phyloP scores from a whole-genome alignment of 2,888 invertebrate species.

The Lithophane socia region DNA sequence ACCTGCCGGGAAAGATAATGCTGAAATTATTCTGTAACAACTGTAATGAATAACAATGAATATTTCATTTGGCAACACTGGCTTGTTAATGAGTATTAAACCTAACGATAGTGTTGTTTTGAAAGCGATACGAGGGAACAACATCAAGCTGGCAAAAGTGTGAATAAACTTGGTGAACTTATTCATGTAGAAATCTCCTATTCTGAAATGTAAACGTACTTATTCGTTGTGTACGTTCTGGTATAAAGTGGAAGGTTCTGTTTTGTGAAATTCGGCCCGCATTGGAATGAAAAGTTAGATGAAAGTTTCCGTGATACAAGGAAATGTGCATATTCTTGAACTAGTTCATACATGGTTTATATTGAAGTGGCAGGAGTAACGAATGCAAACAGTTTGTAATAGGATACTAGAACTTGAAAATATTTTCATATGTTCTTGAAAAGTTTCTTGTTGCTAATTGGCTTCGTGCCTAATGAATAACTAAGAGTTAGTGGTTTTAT shows the following conservation, averaged over 20 bases:
- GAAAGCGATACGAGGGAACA: slow-evolving; percentile 21
- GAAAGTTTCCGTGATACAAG: slow-evolving; percentile 66
- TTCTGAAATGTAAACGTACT: slow-evolving; percentile 55
- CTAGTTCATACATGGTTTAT: slow-evolving; percentile 57
- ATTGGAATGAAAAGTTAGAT: slow-evolving; percentile 68
- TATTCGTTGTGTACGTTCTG: slow-evolving; percentile 51
- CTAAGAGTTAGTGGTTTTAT: slow-evolving; percentile 26
- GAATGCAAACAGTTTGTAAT: slow-evolving; percentile 56
- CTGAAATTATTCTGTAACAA: slow-evolving; percentile 84
- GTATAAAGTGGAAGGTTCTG: slow-evolving; percentile 61
- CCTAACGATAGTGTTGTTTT: slow-evolving; percentile 50
- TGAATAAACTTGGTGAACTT: slow-evolving; percentile 55
- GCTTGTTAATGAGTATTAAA: slow-evolving; percentile 78
- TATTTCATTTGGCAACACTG: slow-evolving; percentile 79
- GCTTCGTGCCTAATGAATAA: slow-evolving; percentile 43
- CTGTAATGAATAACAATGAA: slow-evolving; percentile 85
- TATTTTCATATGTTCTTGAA: slow-evolving; percentile 39
- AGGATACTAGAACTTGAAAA: slow-evolving; percentile 23
- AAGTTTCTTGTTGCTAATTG: slow-evolving; percentile 26
- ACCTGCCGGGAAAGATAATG: slow-evolving; percentile 83
- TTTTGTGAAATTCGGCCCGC: slow-evolving; percentile 68
- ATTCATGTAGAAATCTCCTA: slow-evolving; percentile 52
- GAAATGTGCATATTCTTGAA: slow-evolving; percentile 65
- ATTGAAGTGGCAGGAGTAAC: slow-evolving; percentile 58
- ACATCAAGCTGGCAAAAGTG: slow-evolving; percentile 43